Evolutionary conservation across 1,140 invertebrate species (phyloP).

Genomic region (Calephelis virginiensis): DNA sequence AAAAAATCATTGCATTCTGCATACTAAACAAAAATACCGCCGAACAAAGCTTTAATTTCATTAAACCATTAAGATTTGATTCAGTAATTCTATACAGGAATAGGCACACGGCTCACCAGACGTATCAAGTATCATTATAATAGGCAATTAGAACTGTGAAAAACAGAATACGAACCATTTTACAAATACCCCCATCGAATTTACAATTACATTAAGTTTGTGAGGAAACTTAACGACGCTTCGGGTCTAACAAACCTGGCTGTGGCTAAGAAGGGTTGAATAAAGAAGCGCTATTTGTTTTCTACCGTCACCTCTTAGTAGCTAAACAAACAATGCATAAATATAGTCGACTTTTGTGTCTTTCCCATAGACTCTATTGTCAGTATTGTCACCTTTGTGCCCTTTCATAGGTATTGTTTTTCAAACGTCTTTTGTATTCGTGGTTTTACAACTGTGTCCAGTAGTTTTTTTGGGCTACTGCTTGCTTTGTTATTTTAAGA

Average conservation of each 20-base stretch:
- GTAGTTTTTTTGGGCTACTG: slow-evolving; percentile 35
- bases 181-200: slow-evolving; percentile 31
- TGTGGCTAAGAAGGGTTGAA: slow-evolving; percentile 50
- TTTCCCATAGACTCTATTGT: slow-evolving; percentile 67
- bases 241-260: slow-evolving; percentile 37
- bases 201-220: slow-evolving; percentile 17
- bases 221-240: neutral
- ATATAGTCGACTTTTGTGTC: slow-evolving; percentile 63
- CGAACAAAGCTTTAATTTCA: neutral
- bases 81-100: slow-evolving; percentile 14
- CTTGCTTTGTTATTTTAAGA: slow-evolving; percentile 21
- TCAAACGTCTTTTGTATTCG: slow-evolving; percentile 35
- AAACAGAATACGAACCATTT: slow-evolving; percentile 40
- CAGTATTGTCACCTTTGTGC: slow-evolving; percentile 66
- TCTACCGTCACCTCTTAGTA: slow-evolving; percentile 64
- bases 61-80: neutral
- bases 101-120: slow-evolving; percentile 34
- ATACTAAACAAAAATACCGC: too few species aligned
- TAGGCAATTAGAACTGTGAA: slow-evolving; percentile 70
- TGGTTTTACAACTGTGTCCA: slow-evolving; percentile 37
- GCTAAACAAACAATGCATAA: slow-evolving; percentile 73
- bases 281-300: slow-evolving; percentile 67
- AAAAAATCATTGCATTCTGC: too few species aligned
- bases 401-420: slow-evolving; percentile 52
- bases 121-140: slow-evolving; percentile 73